A percentile compares a stretch with the other conserved stretches of the same genome.
phyloP scores from a whole-genome alignment of 1,140 invertebrate genomes.

The Procambarus virginalis region DNA sequence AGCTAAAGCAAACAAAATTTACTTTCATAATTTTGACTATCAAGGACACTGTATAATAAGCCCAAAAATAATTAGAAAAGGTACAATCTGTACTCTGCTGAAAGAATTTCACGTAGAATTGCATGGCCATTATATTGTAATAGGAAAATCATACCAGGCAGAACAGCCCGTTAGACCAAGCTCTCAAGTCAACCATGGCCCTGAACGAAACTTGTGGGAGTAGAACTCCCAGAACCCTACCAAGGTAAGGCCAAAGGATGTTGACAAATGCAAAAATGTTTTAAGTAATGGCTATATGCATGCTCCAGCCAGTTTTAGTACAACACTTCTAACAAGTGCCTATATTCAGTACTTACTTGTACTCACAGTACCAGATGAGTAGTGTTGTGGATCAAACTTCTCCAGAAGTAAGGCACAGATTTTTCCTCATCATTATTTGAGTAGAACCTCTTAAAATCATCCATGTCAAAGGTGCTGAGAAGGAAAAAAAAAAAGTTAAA shows the following conservation, averaged over 20 bases:
- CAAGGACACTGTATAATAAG: too few relatives aligned
- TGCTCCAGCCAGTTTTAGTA: not conserved
- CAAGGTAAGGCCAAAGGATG: too few relatives aligned
- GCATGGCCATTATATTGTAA: too few relatives aligned
- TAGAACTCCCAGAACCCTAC: not conserved
- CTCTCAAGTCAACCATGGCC: too few relatives aligned
- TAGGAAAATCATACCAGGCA: too few relatives aligned
- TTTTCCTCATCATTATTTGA: slow-evolving; percentile 96
- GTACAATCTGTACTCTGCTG: too few relatives aligned
- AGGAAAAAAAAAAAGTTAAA: not conserved
- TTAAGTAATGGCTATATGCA: not conserved
- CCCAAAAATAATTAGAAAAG: too few relatives aligned
- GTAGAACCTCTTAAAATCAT: slow-evolving; percentile 97
- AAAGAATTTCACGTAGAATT: too few relatives aligned
- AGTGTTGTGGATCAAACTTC: slow-evolving; percentile 97
- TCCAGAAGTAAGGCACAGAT: slow-evolving; percentile 98
- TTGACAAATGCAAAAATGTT: not conserved
- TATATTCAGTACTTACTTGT: slow-evolving; percentile 75
- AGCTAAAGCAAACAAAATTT: too few relatives aligned
- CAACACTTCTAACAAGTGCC: not conserved
- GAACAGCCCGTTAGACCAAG: too few relatives aligned
- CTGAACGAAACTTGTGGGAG: too few relatives aligned
- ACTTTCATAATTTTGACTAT: too few relatives aligned
- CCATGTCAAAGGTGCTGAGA: slow-evolving; percentile 90
- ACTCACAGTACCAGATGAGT: slow-evolving; percentile 98